Base-by-base conservation (phyloP, 1,140 invertebrate species). In the Oryctes rhinoceros region DNA sequence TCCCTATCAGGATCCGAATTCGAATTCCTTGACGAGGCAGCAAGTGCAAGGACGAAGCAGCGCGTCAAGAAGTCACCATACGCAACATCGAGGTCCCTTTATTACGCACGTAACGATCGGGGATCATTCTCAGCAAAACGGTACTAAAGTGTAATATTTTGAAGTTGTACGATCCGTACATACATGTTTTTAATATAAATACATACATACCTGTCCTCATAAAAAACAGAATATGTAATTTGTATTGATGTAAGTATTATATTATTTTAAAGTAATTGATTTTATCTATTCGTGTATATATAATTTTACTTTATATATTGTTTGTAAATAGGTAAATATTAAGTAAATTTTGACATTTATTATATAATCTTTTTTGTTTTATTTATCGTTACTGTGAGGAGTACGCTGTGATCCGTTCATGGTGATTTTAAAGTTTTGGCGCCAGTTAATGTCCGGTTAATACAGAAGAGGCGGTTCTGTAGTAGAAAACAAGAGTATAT, bases 91-190 rank as follows among this genome's bases (percentile, higher is more conserved):
- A 5, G 90, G 90, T 0, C 91, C 91, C 0, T 91, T 91, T 79
- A 88, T 91, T 0, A 92, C 91, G 1, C 91, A 91, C 78, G 91
- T 91, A 24, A 91, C 88, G 15, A 88, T 89, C 62, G 87, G 89
- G 35, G 87, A 89, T 35, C 85, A 87, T 74, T 82, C 83, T 48
- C 84, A 88, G 37, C 80, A 81, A 53, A 87, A 85, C 67, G 87
- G 86, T 48, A 86, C 86, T 9, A 86, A 86, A 85, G 86, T 87
- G n/a, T 82, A 80, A 82, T 76, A 47, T 18, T 30, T 18, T 47
- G 24, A 20, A 44, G 20, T 24, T 30, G 65, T 71, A 13, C 24
- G 37, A 35, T 71, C 11, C 11, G 6, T 71, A 71, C 35, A 18
- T 71, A 71, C 13, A 35, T 4, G 24, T 71, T 71, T 71, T 10